Evolutionary conservation across 2,888 invertebrate species (phyloP).

Genomic region (Isoperla grammatica): DNA sequence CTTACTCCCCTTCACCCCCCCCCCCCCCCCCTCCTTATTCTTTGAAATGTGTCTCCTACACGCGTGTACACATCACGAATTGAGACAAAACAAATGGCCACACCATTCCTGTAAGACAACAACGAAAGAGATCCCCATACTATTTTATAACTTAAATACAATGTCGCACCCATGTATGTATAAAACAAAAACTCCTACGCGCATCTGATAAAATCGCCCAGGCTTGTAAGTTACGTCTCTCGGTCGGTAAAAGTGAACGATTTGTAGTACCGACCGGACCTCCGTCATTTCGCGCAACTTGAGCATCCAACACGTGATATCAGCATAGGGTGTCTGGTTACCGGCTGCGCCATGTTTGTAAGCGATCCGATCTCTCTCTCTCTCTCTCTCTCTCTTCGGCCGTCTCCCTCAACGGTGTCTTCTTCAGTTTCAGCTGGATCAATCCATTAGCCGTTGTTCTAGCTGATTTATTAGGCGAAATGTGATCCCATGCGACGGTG

Average conservation of each 20-base stretch:
- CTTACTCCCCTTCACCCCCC: too few relatives aligned
- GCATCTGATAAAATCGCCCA: too few relatives aligned
- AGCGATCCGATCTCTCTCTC: constrained; percentile 10
- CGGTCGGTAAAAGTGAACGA: constrained; percentile 4
- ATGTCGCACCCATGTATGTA: too few relatives aligned
- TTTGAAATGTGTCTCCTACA: too few relatives aligned
- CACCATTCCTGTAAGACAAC: too few relatives aligned
- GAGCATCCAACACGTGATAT: constrained; percentile 20
- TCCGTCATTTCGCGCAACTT: constrained; percentile 7
- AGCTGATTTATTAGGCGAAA: constrained; percentile 31
- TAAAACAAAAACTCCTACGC: too few relatives aligned
- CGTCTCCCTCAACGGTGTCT: constrained; percentile 11
- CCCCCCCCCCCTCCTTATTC: too few relatives aligned
- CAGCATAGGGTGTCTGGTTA: constrained; percentile 22
- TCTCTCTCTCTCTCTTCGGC: constrained; percentile 6
- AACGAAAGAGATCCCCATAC: too few relatives aligned
- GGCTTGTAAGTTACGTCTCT: not conserved
- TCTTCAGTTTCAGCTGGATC: constrained; percentile 27
- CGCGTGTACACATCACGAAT: too few relatives aligned
- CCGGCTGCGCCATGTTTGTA: constrained; percentile 24
- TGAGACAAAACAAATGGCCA: too few relatives aligned
- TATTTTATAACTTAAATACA: too few relatives aligned
- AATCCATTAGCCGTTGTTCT: constrained; percentile 32
- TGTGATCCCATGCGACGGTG: constrained; percentile 12
- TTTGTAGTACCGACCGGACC: not conserved